These are phyloP conservation scores for Drosophila nigromelanica DNA, from an alignment of 1,140 invertebrate genomes.

Conservation along the genomic window DNA sequence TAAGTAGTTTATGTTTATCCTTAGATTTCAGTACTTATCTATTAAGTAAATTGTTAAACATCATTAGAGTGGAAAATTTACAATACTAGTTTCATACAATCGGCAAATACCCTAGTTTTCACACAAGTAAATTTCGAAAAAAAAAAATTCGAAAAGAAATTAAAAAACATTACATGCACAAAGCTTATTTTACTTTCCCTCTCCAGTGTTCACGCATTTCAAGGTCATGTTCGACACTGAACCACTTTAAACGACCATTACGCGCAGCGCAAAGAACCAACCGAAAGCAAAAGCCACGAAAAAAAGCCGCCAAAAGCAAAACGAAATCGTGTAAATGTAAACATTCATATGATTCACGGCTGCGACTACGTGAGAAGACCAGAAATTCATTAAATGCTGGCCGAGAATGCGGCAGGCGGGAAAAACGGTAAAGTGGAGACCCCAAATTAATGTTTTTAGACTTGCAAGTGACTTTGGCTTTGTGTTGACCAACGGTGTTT, in stretches of 20 bases:
- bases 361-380: constrained; percentile 44
- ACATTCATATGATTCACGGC: constrained; percentile 47
- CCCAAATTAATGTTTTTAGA: constrained; percentile 1
- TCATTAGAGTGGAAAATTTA: neutral
- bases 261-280: constrained; percentile 54
- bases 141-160: constrained; percentile 28
- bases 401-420: constrained; percentile 17
- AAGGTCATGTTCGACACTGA: constrained; percentile 44
- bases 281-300: constrained; percentile 27
- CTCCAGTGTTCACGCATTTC: constrained; percentile 35
- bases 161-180: constrained; percentile 53
- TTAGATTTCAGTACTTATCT: too few relatives aligned
- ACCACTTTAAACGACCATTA: constrained; percentile 28
- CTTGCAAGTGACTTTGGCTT: neutral
- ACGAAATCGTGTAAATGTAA: constrained; percentile 55
- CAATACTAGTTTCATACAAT: neutral
- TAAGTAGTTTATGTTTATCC: too few relatives aligned
- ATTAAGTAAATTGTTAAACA: too few relatives aligned
- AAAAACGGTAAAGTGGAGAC: constrained; percentile 10
- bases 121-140: neutral
- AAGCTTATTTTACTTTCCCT: constrained; percentile 56
- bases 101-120: too few relatives aligned
- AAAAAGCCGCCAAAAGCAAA: constrained; percentile 25
- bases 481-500: neutral
- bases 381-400: constrained; percentile 29